Percentiles rank a stretch among this genome's conserved stretches.
Conservation (phyloP, 1,140 invertebrate genomes). For the Lepidurus apus region DNA sequence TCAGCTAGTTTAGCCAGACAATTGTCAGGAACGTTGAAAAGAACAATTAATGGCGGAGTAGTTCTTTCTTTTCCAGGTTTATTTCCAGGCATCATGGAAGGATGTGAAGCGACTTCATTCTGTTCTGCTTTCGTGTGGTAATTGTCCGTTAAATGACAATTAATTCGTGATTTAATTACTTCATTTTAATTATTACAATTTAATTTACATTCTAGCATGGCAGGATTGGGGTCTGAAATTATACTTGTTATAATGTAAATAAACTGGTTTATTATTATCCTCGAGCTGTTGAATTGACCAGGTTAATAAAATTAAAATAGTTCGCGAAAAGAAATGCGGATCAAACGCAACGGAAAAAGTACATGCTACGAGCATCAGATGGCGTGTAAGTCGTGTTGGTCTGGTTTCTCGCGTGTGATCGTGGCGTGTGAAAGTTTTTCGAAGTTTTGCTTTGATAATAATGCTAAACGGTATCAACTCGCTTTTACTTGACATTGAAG, state of each 20-base stretch:
- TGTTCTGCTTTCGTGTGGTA: neutral
- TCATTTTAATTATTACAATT: neutral
- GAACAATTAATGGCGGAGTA: constrained; percentile 13
- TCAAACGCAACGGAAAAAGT: no score
- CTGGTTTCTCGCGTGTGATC: no score
- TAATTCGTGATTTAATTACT: neutral
- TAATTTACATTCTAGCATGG: neutral
- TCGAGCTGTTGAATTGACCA: neutral
- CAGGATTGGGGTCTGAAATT: neutral
- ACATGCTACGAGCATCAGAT: no score
- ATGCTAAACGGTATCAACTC: constrained; percentile 1
- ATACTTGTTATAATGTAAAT: neutral
- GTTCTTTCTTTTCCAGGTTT: constrained; percentile 16
- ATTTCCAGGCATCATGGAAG: neutral
- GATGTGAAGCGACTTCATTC: neutral
- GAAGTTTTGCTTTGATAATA: neutral
- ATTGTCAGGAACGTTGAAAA: neutral
- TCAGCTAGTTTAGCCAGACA: neutral
- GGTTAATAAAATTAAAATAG: no score
- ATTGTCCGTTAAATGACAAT: neutral
- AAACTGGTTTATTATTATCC: neutral
- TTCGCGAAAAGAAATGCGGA: no score
- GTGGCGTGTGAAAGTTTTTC: no score
- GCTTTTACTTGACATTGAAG: constrained; percentile 41
- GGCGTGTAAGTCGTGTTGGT: no score